Evolutionary conservation across 2,888 invertebrate species (phyloP).

Genomic region (Amblyjoppa proteus): DNA sequence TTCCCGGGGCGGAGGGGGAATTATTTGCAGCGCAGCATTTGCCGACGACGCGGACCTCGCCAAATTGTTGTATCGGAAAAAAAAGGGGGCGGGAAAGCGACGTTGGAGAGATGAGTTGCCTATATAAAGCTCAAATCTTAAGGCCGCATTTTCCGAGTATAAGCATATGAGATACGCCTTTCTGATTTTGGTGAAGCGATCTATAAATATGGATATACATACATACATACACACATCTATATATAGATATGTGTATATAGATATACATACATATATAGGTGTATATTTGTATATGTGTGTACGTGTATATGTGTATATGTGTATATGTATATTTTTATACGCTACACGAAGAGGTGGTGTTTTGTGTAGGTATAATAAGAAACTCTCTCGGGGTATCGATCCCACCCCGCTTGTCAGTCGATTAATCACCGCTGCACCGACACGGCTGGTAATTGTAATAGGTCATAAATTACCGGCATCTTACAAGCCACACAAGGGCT

Average conservation of each 20-base stretch:
- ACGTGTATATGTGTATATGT: slow-evolving; percentile 10
- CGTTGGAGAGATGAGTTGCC: slow-evolving; percentile 38
- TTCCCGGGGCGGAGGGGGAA: not conserved
- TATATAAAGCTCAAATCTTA: slow-evolving; percentile 8
- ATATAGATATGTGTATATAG: not conserved
- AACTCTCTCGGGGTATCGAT: slow-evolving; percentile 68
- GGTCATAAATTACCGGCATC: slow-evolving; percentile 76
- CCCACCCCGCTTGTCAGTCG: slow-evolving; percentile 74
- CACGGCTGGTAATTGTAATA: slow-evolving; percentile 75
- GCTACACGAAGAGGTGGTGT: slow-evolving; percentile 35
- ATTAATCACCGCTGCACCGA: slow-evolving; percentile 75
- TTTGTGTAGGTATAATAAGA: slow-evolving; percentile 53
- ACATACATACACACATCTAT: slow-evolving; percentile 1
- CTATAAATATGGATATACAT: no score
- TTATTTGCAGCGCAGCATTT: slow-evolving; percentile 57
- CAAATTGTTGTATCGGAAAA: slow-evolving; percentile 56
- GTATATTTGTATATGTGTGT: not conserved
- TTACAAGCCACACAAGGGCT: slow-evolving; percentile 71
- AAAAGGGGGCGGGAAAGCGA: slow-evolving; percentile 26
- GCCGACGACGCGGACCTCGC: slow-evolving; percentile 52
- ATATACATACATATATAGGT: not conserved
- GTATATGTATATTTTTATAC: not conserved
- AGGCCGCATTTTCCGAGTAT: not conserved
- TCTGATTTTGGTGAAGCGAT: no score
- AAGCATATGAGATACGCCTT: no score